Base-by-base conservation (phyloP, 1,140 invertebrate genomes). In the Drosophila obscura region DNA sequence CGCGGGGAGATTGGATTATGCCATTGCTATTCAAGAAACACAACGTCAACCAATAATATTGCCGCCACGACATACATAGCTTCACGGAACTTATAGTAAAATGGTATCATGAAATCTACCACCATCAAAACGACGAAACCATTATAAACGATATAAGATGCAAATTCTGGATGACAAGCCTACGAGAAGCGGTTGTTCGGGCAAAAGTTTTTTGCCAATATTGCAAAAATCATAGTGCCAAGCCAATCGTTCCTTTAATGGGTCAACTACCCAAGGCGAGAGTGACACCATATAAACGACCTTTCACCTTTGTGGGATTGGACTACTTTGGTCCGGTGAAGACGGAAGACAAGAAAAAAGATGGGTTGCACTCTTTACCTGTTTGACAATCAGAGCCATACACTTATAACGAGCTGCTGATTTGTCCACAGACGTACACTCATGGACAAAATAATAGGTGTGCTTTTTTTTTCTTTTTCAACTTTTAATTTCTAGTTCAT, bases 361-460 rank as follows among this genome's bases (percentile, higher is more conserved):
- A 50, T 72, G 58, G 28, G 19, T 60, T 7, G 58, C 45, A 19
- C 24, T 60, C 4, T 60, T 60, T 16, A 60, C 58, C 2, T 73
- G 68, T 11, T 11, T 59, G 13, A 73, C 68, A 5, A 44, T 65
- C 9, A 2, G 68, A 6, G 68, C 68, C 7, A 48, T 65, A 4
- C 61, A 73, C 49, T 11, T 73, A 15, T 50, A 67, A 46, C 9
- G 58, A 46, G 57, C 53, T 2, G 24, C 39, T 9, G 19, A 19
- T 19, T 19, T 19, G 19, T 19, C 19, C 19, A 1, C 19, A 19
- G 19, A 19, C 19, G 19, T n/a, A n/a, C n/a, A n/a, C n/a, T n/a
- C n/a, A n/a, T n/a, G n/a, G n/a, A n/a, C n/a, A n/a, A n/a, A n/a
- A n/a, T n/a, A n/a, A n/a, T n/a, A n/a, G n/a, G n/a, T n/a, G n/a